Percentiles rank a stretch among this genome's conserved stretches.
phyloP scores from a whole-genome alignment of 2,888 invertebrate species.

The Candidula unifasciata region DNA sequence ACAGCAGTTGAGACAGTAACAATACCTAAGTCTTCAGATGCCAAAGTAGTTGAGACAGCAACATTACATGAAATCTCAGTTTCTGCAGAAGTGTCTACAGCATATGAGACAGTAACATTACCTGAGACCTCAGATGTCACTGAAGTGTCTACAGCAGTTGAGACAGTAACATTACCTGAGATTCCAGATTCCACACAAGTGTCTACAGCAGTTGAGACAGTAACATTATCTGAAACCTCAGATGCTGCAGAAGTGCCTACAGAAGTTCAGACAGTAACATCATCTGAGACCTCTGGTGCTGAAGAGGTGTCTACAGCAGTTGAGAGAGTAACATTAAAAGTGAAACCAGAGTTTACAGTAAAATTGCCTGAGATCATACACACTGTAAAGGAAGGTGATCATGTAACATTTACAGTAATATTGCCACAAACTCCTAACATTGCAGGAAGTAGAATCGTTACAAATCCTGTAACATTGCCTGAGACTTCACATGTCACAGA shows the following conservation, averaged over 20 bases:
- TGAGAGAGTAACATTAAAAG: neutral
- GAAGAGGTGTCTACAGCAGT: no score
- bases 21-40: no score
- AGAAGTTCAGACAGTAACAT: no score
- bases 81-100: neutral
- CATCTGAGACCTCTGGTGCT: no score
- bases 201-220: no score
- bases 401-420: neutral
- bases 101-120: neutral
- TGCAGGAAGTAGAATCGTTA: neutral
- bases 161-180: neutral
- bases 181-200: no score
- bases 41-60: neutral
- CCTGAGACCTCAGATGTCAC: no score
- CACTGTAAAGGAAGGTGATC: no score
- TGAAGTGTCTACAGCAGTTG: neutral
- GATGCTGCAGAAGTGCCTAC: neutral
- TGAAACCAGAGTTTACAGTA: no score
- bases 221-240: neutral
- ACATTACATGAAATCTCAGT: neutral
- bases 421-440: no score
- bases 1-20: neutral
- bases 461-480: no score
- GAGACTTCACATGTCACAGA: neutral
- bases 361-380: no score